These are phyloP conservation scores for Ephialtes manifestator DNA, from an alignment of 2,888 invertebrate genomes.

Conservation along the genomic window DNA sequence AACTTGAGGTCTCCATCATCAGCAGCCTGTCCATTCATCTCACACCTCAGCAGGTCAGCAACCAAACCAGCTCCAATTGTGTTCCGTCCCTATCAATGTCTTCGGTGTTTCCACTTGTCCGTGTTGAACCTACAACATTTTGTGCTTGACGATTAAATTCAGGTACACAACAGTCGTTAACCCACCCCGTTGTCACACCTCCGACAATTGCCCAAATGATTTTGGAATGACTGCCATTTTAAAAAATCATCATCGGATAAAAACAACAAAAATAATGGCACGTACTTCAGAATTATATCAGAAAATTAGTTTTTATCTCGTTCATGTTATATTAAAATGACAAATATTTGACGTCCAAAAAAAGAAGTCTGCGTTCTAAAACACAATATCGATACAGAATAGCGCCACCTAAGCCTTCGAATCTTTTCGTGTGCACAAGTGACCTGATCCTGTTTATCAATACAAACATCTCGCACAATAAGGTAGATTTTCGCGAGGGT, in stretches of 20 bases:
- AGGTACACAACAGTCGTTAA: not conserved
- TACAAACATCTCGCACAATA: conserved; percentile 13
- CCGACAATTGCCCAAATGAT: not conserved
- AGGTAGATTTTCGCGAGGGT: not conserved
- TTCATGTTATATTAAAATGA: no score
- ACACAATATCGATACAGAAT: not conserved
- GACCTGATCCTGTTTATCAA: conserved; percentile 19
- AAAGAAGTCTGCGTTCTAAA: not conserved
- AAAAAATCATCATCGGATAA: no score
- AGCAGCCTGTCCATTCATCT: conserved; percentile 84
- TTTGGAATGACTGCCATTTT: not conserved
- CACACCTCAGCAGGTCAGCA: conserved; percentile 84
- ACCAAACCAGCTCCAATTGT: conserved; percentile 7
- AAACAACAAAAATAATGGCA: no score
- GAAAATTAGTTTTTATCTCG: no score
- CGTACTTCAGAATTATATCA: no score
- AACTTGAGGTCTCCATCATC: conserved; percentile 84
- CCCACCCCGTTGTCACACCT: not conserved
- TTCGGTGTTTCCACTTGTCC: not conserved
- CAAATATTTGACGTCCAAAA: not conserved
- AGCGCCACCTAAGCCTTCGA: not conserved
- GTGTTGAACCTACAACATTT: not conserved
- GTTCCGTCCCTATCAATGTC: not conserved
- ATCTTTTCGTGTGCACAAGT: not conserved
- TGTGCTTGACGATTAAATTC: not conserved